A percentile compares a stretch with the other conserved stretches of the same genome.
Conservation (phyloP, 1,140 invertebrate genomes). For the Bactericera cockerelli region DNA sequence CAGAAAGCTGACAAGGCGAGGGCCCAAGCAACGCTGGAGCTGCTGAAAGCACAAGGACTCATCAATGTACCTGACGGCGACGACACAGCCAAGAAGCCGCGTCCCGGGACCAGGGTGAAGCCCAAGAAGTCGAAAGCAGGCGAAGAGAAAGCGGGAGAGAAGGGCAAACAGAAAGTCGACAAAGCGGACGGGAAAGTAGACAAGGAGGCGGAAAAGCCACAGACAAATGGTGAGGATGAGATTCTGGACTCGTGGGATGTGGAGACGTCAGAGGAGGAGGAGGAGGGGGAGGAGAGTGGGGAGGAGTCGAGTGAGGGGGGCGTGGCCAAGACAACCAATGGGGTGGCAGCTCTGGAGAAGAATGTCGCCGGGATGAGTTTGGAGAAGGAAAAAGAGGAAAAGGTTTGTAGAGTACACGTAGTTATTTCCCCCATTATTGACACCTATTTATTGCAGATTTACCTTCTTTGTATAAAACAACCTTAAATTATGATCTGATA, state of each 20-base stretch:
- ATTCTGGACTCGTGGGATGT: slow-evolving; percentile 74
- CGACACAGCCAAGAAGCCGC: slow-evolving; percentile 44
- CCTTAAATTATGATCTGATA: too few relatives aligned
- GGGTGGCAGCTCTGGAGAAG: slow-evolving; percentile 28
- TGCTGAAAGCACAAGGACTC: slow-evolving; percentile 68
- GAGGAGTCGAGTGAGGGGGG: slow-evolving; percentile 23
- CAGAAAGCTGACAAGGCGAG: slow-evolving; percentile 78
- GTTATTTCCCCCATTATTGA: too few relatives aligned
- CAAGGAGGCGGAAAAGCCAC: slow-evolving; percentile 19
- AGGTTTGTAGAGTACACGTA: too few relatives aligned
- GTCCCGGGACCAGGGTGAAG: slow-evolving; percentile 55
- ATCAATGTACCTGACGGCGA: slow-evolving; percentile 43
- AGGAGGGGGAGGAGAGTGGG: slow-evolving; percentile 24
- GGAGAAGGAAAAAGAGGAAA: slow-evolving; percentile 33
- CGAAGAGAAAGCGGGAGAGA: not conserved
- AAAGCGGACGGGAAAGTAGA: slow-evolving; percentile 18
- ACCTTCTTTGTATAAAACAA: too few relatives aligned
- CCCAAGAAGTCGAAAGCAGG: slow-evolving; percentile 28
- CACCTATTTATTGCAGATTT: too few relatives aligned
- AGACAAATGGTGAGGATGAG: slow-evolving; percentile 32
- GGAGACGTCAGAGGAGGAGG: slow-evolving; percentile 28
- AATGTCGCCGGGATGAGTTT: slow-evolving; percentile 44
- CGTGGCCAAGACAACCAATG: slow-evolving; percentile 27
- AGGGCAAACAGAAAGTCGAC: slow-evolving; percentile 16
- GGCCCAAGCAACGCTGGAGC: slow-evolving; percentile 73